Conservation (phyloP, 1,140 invertebrate species). For the Dendrolimus kikuchii region DNA sequence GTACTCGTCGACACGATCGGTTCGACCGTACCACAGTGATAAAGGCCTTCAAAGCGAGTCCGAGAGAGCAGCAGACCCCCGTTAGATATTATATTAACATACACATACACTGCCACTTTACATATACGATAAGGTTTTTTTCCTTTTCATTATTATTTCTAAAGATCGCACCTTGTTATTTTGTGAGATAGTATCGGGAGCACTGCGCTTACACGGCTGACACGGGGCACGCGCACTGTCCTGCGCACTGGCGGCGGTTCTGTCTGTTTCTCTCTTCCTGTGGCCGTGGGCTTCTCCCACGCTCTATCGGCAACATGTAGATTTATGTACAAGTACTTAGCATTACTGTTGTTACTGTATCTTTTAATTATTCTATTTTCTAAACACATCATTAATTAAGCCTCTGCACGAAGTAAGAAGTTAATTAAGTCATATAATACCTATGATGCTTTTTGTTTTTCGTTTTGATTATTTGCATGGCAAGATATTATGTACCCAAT, state of each 20-base stretch:
- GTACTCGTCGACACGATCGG: constrained; percentile 36
- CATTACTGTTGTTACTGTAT: constrained; percentile 3
- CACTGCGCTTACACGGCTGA: constrained; percentile 61
- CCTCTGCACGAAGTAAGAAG: too few species aligned
- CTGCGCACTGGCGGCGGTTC: constrained; percentile 65
- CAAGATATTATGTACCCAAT: too few species aligned
- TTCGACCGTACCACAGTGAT: constrained; percentile 65
- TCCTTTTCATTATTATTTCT: constrained; percentile 34
- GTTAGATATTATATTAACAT: constrained; percentile 53
- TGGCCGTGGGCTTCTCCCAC: constrained; percentile 65
- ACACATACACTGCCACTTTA: constrained; percentile 65
- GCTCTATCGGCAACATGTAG: constrained; percentile 48
- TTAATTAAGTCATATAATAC: too few species aligned
- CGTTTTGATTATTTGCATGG: too few species aligned
- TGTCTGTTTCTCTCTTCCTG: constrained; percentile 74
- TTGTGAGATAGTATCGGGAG: constrained; percentile 47
- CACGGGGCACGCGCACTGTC: constrained; percentile 54
- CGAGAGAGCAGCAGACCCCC: constrained; percentile 73
- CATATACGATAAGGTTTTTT: constrained; percentile 45
- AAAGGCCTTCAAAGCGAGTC: constrained; percentile 72
- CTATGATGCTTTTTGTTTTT: too few species aligned
- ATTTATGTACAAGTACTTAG: constrained; percentile 26
- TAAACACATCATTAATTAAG: too few species aligned
- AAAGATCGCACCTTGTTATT: constrained; percentile 50
- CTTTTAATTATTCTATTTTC: too few species aligned